Evolutionary conservation across 2,797 vertebrate species (phyloP), one percentile per base, ranked within the genome.

Genomic region (Cercopithecus diana): DNA sequence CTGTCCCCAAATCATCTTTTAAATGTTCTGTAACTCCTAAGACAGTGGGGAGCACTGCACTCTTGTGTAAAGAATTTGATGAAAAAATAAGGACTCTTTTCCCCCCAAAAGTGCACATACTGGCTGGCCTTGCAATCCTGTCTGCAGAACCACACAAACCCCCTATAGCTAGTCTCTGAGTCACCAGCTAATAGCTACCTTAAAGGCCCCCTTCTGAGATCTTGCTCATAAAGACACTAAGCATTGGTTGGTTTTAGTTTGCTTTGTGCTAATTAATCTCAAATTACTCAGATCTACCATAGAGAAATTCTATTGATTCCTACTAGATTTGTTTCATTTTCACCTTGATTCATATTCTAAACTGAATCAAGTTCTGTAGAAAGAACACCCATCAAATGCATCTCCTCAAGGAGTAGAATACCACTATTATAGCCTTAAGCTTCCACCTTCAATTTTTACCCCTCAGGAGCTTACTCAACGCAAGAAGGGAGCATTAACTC

Each of bases 161-260:
- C 15, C 1, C 24, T 10, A 5, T 2, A 13, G 30, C 58, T 36
- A 30, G 0, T 41, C 26, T 28, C 3, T 0, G 22, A 55, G 39
- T n/a, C 43, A 17, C 43, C 9, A 12, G 41, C 77, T 30, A 28
- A 26, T 50, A 26, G 43, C 10, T 0, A 19, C 39, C 5, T 15
- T 4, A 0, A 5, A 50, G 73, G 11, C 24, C 1, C 15, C 41
- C 11, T 14, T 7, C 30, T 1, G 17, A 55, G 55, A 24, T 7
- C 48, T 15, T 1, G 39, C 41, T 13, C 1, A 1, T 0, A 0
- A 4, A 36, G 45, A 57, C 13, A 1, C 0, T 11, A n/a, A 11
- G 8, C 17, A 0, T 7, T 5, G 15, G 17, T 1, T 12, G 80
- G 11, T 11, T 15, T 33, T 1, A 9, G 15, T 30, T 11, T 33